Base-by-base conservation (phyloP, 2,113 vertebrate genomes). In the Geococcyx californianus region DNA sequence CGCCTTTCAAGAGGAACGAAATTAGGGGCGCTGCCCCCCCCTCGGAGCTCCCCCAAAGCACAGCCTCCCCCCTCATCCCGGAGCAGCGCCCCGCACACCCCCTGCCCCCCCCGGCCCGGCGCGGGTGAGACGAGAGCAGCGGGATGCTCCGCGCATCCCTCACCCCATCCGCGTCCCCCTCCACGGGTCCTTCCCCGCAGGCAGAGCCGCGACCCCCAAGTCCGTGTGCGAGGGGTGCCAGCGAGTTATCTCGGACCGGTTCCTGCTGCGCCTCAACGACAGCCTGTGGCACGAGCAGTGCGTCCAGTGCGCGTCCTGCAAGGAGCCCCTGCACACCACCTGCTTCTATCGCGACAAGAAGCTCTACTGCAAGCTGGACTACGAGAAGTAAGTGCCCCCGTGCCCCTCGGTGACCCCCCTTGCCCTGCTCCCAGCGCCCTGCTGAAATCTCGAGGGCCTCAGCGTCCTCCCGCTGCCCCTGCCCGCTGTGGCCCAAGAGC, bases 281-380 rank as follows among this genome's bases (percentile, higher is more conserved):
- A 98, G 98, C 95, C 98, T 99, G 91, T 99, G 99, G 99, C 99
- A 99, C 0, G 99, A 99, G 92, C 98, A 97, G 85, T 99, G 99
- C n/a, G 98, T 99, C 92, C 98, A 98, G 89, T 99, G 99, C 94
- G 92, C 97, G 6, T 98, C 98, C 87, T 99, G 99, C 97, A 98
- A 98, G 70, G 98, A 99, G 91, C 98, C 98, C 72, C 98, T 99
- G 95, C 97, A 97, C 81, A 98, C 98, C 97, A 99, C 98, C 95
- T 99, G 99, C 98, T 99, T 99, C 97, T 98, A 99, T 92, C 98
- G 99, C 31, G 98, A 99, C 96, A 98, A 98, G 97, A 99, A 99
- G 94, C 98, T 99, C 69, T 99, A 99, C 98, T 99, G 99, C 98
- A 99, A 98, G 86, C 97, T 95, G 40, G 98, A 99, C 98, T 99